These are phyloP conservation scores for Myotis pilosus DNA, from an alignment of 2,797 vertebrate genomes.

Conservation along the genomic window DNA sequence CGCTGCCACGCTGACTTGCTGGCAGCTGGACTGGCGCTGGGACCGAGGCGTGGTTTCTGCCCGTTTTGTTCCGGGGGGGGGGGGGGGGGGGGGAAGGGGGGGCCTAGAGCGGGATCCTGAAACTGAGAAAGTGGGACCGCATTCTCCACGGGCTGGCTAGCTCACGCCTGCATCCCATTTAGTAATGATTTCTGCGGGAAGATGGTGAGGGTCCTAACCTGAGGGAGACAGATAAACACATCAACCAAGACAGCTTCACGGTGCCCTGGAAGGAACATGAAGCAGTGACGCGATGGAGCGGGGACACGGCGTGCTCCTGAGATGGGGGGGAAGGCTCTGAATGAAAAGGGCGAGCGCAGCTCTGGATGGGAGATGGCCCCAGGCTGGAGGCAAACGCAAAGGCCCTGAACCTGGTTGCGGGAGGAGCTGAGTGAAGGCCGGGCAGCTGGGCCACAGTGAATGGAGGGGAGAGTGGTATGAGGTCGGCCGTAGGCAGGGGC, in stretches of 20 bases:
- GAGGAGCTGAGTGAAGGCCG: neutral
- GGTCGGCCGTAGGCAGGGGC: neutral
- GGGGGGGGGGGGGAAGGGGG: fast-evolving
- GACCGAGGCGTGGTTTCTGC: neutral
- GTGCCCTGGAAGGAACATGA: neutral
- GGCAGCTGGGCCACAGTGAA: neutral
- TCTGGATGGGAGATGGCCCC: neutral
- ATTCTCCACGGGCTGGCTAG: neutral
- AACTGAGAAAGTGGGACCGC: neutral
- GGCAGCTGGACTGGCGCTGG: fast-evolving
- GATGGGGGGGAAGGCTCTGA: neutral
- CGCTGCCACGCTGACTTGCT: neutral
- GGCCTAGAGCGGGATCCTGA: neutral
- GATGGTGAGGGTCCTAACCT: neutral
- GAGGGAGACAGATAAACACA: neutral
- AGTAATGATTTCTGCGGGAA: neutral
- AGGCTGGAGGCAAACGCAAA: neutral
- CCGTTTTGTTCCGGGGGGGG: fast-evolving
- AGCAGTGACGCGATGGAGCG: neutral
- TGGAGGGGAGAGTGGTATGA: neutral
- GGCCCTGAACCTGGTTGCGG: neutral
- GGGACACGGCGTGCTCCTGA: neutral
- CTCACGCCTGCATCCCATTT: neutral
- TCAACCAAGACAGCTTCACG: neutral
- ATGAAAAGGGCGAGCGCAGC: neutral